Percentiles rank a stretch among this genome's conserved stretches.
Evolutionary conservation across 2,888 invertebrate genomes (phyloP).

Genomic region (Drosophila dives): DNA sequence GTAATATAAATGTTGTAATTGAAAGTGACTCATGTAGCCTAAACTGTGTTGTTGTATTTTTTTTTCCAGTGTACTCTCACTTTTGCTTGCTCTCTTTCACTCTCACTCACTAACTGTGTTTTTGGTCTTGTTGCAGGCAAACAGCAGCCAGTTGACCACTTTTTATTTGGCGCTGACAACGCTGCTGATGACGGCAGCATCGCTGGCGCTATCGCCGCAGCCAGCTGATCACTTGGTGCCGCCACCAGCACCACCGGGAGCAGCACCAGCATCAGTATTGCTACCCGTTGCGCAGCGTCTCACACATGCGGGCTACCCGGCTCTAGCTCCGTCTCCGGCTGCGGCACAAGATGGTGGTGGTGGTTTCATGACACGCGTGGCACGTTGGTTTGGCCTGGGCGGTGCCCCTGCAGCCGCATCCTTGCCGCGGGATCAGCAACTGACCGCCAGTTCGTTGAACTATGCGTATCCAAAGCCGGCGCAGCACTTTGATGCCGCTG

Average conservation of each 20-base stretch:
- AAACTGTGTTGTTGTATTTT: conserved; percentile 1
- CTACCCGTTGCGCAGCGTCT: conserved; percentile 46
- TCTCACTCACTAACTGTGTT: conserved; percentile 15
- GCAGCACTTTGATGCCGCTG: conserved; percentile 66
- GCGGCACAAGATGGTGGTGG: neutral
- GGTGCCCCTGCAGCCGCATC: conserved; percentile 34
- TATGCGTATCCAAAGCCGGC: conserved; percentile 74
- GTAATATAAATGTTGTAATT: no score
- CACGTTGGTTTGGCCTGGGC: conserved; percentile 84
- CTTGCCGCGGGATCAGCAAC: conserved; percentile 72
- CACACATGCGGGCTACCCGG: conserved; percentile 45
- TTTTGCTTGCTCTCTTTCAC: conserved; percentile 12
- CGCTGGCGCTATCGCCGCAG: conserved; percentile 36
- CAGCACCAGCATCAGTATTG: conserved; percentile 52
- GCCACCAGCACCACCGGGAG: conserved; percentile 67
- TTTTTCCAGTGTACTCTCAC: neutral
- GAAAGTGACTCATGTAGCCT: neutral
- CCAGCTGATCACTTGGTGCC: conserved; percentile 83
- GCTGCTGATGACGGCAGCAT: conserved; percentile 25
- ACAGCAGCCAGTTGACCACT: conserved; percentile 42
- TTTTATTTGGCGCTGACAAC: conserved; percentile 30
- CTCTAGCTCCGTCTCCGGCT: conserved; percentile 9
- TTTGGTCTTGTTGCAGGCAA: conserved; percentile 37
- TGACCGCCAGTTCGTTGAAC: conserved; percentile 50
- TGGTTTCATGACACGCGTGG: conserved; percentile 84